These are phyloP conservation scores for Bombus consobrinus DNA, from an alignment of 1,140 invertebrate species.

Conservation along the genomic window DNA sequence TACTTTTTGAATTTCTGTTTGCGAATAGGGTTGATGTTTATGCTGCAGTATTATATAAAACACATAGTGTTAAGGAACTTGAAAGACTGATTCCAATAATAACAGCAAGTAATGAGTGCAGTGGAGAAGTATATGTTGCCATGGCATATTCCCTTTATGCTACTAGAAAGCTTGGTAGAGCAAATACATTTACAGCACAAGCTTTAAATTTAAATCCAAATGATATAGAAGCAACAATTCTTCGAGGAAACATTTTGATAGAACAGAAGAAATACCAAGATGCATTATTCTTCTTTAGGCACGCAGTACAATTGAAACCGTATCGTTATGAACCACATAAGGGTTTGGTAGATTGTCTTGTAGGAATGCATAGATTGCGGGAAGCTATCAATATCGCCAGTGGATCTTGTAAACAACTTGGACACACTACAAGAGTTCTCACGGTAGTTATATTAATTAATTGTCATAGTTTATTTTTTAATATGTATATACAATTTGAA, in stretches of 20 bases:
- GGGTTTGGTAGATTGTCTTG: slow-evolving; percentile 89
- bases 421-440: slow-evolving; percentile 87
- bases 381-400: slow-evolving; percentile 88
- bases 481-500: background rate
- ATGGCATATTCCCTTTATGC: slow-evolving; percentile 85
- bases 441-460: slow-evolving; percentile 81
- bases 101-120: slow-evolving; percentile 79
- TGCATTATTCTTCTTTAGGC: slow-evolving; percentile 88
- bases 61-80: slow-evolving; percentile 79
- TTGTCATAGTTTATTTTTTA: background rate
- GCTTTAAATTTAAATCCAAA: slow-evolving; percentile 82
- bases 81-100: slow-evolving; percentile 81
- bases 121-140: slow-evolving; percentile 86
- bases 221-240: slow-evolving; percentile 88
- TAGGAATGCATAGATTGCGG: slow-evolving; percentile 86
- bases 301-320: slow-evolving; percentile 86
- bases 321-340: slow-evolving; percentile 87
- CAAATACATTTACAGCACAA: slow-evolving; percentile 85
- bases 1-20: slow-evolving; percentile 42
- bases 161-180: slow-evolving; percentile 83
- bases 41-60: slow-evolving; percentile 82
- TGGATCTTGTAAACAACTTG: slow-evolving; percentile 87
- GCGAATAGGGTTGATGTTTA: slow-evolving; percentile 79
- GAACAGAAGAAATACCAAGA: slow-evolving; percentile 89
- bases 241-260: slow-evolving; percentile 88